Evolutionary conservation across 2,888 invertebrate genomes (phyloP).

Genomic region (Lepidocyrtinus sp.): DNA sequence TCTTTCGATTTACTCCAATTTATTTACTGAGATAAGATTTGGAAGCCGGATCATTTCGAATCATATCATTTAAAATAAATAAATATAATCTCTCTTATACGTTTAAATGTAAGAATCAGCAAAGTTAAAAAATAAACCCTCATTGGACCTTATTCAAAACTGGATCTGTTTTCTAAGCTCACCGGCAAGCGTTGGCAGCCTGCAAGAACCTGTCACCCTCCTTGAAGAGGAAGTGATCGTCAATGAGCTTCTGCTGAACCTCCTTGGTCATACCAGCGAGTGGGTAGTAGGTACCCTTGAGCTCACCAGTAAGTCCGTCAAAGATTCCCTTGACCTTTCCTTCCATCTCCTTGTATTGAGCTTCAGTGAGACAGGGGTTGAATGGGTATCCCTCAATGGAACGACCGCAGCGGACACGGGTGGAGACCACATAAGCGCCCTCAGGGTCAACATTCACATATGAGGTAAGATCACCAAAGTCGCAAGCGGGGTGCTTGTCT

Average conservation of each 20-base stretch:
- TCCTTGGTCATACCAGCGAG: slow-evolving; percentile 97
- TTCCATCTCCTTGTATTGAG: slow-evolving; percentile 98
- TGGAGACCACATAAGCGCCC: slow-evolving; percentile 89
- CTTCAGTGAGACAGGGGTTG: slow-evolving; percentile 97
- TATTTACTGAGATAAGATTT: background rate
- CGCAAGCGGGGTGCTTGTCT: slow-evolving; percentile 93
- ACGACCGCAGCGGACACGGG: slow-evolving; percentile 94
- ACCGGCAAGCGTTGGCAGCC: slow-evolving; percentile 90
- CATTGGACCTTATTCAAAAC: too few relatives aligned
- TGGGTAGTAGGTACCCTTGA: slow-evolving; percentile 96
- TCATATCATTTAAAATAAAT: background rate
- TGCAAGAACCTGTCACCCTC: slow-evolving; percentile 92
- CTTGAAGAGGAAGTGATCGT: slow-evolving; percentile 97
- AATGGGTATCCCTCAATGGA: slow-evolving; percentile 86
- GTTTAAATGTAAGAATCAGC: background rate
- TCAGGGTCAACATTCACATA: slow-evolving; percentile 94
- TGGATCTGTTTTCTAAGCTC: background rate
- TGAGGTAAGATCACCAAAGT: slow-evolving; percentile 93
- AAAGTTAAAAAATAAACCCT: too few relatives aligned
- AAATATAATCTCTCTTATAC: background rate
- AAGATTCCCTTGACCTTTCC: slow-evolving; percentile 87
- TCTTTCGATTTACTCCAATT: background rate
- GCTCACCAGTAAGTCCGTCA: slow-evolving; percentile 87
- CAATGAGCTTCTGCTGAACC: slow-evolving; percentile 95
- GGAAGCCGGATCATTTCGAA: background rate